Percentiles rank a stretch among this genome's conserved stretches.
These are phyloP conservation scores for Apodemia zela DNA, from an alignment of 2,888 invertebrate species.

Conservation along the genomic window DNA sequence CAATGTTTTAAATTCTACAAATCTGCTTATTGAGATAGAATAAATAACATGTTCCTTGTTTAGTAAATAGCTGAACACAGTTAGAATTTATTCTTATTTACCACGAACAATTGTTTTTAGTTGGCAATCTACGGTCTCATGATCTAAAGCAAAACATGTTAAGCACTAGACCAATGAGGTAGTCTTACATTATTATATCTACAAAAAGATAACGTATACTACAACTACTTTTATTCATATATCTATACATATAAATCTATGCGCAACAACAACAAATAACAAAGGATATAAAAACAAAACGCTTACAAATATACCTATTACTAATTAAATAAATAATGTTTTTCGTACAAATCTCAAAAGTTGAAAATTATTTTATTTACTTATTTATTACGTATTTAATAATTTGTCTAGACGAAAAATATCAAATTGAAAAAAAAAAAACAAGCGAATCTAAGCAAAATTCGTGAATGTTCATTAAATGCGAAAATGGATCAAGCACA, in stretches of 20 bases:
- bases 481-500: slow-evolving; percentile 50
- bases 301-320: neutral
- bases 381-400: neutral
- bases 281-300: slow-evolving; percentile 13
- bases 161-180: neutral
- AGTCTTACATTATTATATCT: neutral
- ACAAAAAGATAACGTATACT: neutral
- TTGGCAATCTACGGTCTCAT: neutral
- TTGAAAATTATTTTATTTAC: neutral
- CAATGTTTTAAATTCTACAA: no score
- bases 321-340: neutral
- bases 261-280: slow-evolving; percentile 8
- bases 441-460: neutral
- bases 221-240: neutral
- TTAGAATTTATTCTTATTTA: neutral
- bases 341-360: neutral
- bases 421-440: neutral
- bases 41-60: neutral
- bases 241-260: slow-evolving; percentile 2
- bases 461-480: slow-evolving; percentile 41
- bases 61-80: neutral
- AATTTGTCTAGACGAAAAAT: neutral
- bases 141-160: neutral
- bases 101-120: neutral
- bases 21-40: no score